A percentile compares a stretch with the other conserved stretches of the same genome.
These are phyloP conservation scores for Empidonax traillii DNA, from an alignment of 2,113 vertebrate species.

Conservation along the genomic window DNA sequence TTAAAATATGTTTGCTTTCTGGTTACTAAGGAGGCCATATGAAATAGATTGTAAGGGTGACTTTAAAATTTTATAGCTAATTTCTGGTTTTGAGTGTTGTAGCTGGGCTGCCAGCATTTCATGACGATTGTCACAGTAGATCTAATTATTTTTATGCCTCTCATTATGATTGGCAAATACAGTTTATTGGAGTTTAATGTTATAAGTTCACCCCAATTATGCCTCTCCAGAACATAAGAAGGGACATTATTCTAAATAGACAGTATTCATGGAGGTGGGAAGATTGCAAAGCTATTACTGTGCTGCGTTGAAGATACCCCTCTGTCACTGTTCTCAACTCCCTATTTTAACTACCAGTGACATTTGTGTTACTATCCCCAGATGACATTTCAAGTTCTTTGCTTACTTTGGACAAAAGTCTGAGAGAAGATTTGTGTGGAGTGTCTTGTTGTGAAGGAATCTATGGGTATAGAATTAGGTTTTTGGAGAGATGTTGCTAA, in stretches of 20 bases:
- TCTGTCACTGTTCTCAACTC: neutral
- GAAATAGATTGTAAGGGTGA: neutral
- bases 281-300: constrained; percentile 8
- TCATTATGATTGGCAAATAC: neutral
- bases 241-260: constrained; percentile 12
- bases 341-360: neutral
- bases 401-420: neutral
- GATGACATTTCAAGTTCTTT: neutral
- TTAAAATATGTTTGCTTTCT: neutral
- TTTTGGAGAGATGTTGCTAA: neutral
- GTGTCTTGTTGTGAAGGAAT: neutral
- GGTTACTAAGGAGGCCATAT: neutral
- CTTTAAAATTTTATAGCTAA: neutral
- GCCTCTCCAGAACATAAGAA: neutral
- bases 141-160: neutral
- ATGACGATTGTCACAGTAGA: neutral
- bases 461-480: neutral
- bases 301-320: neutral
- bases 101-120: neutral
- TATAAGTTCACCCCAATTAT: neutral
- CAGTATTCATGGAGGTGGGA: neutral
- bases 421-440: neutral
- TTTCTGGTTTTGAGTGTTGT: neutral
- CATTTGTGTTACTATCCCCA: neutral
- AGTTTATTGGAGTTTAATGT: neutral